These are phyloP conservation scores for Toxotes lorentzi DNA, from an alignment of 2,797 vertebrate species.

Conservation along the genomic window DNA sequence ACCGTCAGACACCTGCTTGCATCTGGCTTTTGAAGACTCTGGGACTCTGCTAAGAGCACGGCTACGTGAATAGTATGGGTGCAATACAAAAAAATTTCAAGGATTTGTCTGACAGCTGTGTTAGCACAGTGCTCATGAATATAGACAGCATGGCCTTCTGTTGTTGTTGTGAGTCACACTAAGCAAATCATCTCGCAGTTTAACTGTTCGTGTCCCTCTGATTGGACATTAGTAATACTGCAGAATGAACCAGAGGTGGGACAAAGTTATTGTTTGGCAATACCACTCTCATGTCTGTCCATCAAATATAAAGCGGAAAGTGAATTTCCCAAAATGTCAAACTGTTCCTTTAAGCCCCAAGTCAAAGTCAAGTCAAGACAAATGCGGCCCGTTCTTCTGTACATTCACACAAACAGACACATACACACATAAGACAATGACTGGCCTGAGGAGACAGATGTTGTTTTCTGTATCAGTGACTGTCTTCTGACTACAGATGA, in stretches of 20 bases:
- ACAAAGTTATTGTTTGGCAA: not conserved
- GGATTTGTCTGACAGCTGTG: slow-evolving; percentile 55
- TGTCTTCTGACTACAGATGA: too few species aligned
- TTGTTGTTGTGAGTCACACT: slow-evolving; percentile 42
- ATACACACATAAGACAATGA: too few species aligned
- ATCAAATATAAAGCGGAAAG: not conserved
- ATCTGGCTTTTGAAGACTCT: slow-evolving; percentile 28
- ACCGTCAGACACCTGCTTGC: slow-evolving; percentile 8
- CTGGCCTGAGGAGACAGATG: too few species aligned
- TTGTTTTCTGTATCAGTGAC: too few species aligned
- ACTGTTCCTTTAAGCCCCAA: too few species aligned
- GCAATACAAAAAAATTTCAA: slow-evolving; percentile 46
- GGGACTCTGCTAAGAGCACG: slow-evolving; percentile 15
- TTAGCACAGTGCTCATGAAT: slow-evolving; percentile 60
- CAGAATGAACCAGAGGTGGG: not conserved
- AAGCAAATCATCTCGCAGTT: slow-evolving; percentile 17
- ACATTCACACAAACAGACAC: too few species aligned
- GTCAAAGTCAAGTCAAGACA: too few species aligned
- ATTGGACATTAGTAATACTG: not conserved
- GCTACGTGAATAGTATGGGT: slow-evolving; percentile 19
- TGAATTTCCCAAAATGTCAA: too few species aligned
- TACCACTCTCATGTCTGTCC: too few species aligned
- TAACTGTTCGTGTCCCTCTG: slow-evolving; percentile 4
- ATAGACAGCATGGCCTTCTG: slow-evolving; percentile 55
- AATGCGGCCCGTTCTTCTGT: too few species aligned